These are phyloP conservation scores for Agrochola macilenta DNA, from an alignment of 2,888 invertebrate species.

Conservation along the genomic window DNA sequence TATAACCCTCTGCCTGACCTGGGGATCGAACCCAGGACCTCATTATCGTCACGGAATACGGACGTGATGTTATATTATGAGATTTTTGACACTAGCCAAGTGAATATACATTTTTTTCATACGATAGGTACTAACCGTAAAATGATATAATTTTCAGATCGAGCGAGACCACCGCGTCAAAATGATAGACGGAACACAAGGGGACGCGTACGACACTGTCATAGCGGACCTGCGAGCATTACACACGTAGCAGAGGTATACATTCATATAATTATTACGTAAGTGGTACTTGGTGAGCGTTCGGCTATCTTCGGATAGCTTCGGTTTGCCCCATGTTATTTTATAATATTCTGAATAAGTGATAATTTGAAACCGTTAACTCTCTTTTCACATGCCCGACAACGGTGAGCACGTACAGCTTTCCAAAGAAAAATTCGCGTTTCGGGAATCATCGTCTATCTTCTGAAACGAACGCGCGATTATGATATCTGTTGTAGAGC, in stretches of 20 bases:
- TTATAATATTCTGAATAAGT: conserved; percentile 21
- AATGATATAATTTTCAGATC: conserved; percentile 68
- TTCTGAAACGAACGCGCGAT: background rate
- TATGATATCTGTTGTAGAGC: background rate
- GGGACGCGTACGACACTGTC: conserved; percentile 70
- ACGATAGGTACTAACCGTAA: background rate
- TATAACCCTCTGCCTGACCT: no score
- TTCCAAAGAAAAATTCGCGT: background rate
- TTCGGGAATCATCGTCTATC: background rate
- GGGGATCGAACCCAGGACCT: no score
- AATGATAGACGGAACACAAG: conserved; percentile 76
- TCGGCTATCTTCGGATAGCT: background rate
- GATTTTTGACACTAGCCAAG: background rate
- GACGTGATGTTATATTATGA: background rate
- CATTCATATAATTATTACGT: background rate
- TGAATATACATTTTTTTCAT: background rate
- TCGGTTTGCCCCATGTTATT: background rate
- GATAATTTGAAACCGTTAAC: background rate
- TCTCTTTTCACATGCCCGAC: background rate
- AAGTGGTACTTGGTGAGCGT: background rate
- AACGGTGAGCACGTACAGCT: background rate
- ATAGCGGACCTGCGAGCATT: conserved; percentile 67
- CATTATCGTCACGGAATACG: background rate
- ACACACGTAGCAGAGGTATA: background rate
- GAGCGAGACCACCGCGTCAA: conserved; percentile 75